A percentile compares a stretch with the other conserved stretches of the same genome.
Conservation (phyloP, 2,797 vertebrate genomes). For the Heterohyrax brucei region DNA sequence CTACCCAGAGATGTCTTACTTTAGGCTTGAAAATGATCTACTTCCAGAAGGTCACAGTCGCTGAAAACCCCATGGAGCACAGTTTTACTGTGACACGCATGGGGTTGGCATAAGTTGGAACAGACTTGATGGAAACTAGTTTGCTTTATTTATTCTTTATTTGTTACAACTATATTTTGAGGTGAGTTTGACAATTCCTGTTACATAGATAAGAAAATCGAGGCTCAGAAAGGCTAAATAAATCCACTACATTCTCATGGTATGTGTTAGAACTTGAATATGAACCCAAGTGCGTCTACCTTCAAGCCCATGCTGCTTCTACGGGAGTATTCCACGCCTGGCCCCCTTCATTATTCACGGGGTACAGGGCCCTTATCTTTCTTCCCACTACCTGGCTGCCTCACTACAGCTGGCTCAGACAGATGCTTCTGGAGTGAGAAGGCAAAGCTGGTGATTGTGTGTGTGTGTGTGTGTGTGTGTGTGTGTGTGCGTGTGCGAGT, state of each 20-base stretch:
- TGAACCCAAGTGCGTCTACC: neutral
- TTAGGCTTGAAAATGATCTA: neutral
- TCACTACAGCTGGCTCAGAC: neutral
- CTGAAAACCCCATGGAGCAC: neutral
- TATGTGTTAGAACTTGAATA: neutral
- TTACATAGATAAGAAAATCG: neutral
- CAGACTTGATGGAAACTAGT: neutral
- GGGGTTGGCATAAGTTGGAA: neutral
- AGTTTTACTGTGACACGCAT: neutral
- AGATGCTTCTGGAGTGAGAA: neutral
- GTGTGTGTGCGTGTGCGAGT: rapidly evolving
- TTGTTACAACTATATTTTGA: neutral
- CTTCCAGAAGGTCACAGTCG: neutral
- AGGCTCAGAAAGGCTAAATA: neutral
- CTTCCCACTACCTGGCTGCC: neutral
- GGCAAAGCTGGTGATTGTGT: rapidly evolving
- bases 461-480: rapidly evolving
- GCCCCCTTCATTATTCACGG: neutral
- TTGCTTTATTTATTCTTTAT: neutral
- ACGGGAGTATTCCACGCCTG: neutral
- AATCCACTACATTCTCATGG: neutral
- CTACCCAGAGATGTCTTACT: neutral
- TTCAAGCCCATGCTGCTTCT: neutral
- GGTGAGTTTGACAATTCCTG: neutral
- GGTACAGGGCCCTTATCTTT: neutral